Percentiles rank a stretch among this genome's conserved stretches.
These are phyloP conservation scores for Carassius gibelio DNA, from an alignment of 2,113 vertebrate species.

Conservation along the genomic window DNA sequence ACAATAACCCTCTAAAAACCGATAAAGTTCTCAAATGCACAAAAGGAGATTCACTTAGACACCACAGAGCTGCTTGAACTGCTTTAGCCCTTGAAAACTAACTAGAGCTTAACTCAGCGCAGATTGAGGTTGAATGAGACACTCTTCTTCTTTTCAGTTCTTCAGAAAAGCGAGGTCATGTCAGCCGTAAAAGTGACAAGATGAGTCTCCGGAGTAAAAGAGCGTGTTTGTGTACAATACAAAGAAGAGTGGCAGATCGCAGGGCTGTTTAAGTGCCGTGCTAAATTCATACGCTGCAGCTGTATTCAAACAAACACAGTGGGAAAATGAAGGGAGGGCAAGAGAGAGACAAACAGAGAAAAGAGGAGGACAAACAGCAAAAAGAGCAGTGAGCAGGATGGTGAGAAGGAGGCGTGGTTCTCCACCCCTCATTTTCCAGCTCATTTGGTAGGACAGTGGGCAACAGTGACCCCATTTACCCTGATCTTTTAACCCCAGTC, in stretches of 20 bases:
- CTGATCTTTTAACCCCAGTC: slow-evolving; percentile 64
- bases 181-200: slow-evolving; percentile 43
- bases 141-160: slow-evolving; percentile 31
- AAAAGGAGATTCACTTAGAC: slow-evolving; percentile 9
- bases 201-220: slow-evolving; percentile 43
- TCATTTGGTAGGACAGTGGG: slow-evolving; percentile 76
- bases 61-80: slow-evolving; percentile 62
- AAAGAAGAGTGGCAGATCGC: slow-evolving; percentile 64
- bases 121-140: slow-evolving; percentile 72
- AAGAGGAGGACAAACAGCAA: slow-evolving; percentile 31
- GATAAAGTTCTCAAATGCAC: slow-evolving; percentile 28
- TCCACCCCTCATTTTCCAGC: slow-evolving; percentile 80
- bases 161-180: slow-evolving; percentile 44
- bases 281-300: slow-evolving; percentile 79
- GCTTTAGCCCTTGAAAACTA: slow-evolving; percentile 49
- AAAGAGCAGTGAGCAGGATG: slow-evolving; percentile 52
- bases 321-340: slow-evolving; percentile 34
- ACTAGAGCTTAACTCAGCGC: slow-evolving; percentile 64
- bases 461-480: slow-evolving; percentile 69
- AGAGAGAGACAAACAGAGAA: slow-evolving; percentile 36
- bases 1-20: slow-evolving; percentile 1
- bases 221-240: slow-evolving; percentile 45
- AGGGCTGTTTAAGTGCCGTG: slow-evolving; percentile 72
- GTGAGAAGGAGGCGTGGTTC: slow-evolving; percentile 64
- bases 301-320: slow-evolving; percentile 73